Conservation (phyloP, 2,888 invertebrate species). For the Heteromyza rotundicornis region DNA sequence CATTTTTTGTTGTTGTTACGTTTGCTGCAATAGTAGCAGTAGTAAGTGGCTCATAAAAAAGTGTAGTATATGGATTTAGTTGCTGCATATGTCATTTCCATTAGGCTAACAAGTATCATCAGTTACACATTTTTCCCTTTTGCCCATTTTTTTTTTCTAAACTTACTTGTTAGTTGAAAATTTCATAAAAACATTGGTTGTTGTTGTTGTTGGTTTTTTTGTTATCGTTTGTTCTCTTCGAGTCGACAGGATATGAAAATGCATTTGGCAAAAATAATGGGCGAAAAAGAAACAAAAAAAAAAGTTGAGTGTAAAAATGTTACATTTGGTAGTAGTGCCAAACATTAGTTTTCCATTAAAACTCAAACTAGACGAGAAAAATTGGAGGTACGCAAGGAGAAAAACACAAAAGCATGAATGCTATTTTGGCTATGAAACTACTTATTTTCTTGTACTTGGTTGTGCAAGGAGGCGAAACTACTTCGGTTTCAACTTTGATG, state of each 20-base stretch:
- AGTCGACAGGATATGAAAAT: background rate
- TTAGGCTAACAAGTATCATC: background rate
- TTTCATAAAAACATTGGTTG: background rate
- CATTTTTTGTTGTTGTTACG: background rate
- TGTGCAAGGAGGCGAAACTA: too few relatives aligned
- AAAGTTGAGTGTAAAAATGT: background rate
- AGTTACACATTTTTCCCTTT: background rate
- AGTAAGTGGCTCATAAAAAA: too few relatives aligned
- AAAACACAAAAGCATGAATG: background rate
- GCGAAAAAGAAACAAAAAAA: background rate
- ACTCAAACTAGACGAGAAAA: too few relatives aligned
- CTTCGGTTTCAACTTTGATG: too few relatives aligned
- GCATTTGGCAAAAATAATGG: background rate
- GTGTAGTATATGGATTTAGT: background rate
- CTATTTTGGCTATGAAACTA: too few relatives aligned
- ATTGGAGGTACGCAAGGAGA: too few relatives aligned
- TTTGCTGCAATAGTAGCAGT: background rate
- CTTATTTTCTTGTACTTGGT: too few relatives aligned
- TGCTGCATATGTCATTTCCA: background rate
- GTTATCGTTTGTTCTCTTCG: too few relatives aligned
- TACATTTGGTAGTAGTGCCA: background rate
- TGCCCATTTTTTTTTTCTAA: too few relatives aligned
- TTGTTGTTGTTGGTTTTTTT: too few relatives aligned
- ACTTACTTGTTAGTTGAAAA: too few relatives aligned
- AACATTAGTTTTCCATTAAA: slow-evolving; percentile 3